Base-by-base conservation (phyloP, 2,888 invertebrate species). In the Cataglyphis livida region DNA sequence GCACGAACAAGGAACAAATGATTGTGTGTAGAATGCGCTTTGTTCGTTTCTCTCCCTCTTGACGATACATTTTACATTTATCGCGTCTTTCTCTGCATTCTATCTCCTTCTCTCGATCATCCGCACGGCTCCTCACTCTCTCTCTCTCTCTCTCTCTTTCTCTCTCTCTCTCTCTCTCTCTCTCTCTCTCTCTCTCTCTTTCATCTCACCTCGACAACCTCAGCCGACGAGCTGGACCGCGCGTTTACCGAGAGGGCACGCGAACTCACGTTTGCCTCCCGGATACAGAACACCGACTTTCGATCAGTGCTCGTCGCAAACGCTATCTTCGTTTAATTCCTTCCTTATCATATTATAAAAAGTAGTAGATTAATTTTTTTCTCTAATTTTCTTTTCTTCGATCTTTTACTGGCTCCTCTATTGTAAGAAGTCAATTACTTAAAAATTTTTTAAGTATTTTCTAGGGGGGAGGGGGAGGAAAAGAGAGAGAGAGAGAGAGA, bases 11-110 rank as follows among this genome's bases (percentile, higher is more conserved):
- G 92, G 89, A 92, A 93, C 93, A 93, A 93, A 93, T 92, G 91
- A 92, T 89, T 88, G 91, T 86, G 91, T 85, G 91, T 89, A 92
- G 93, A 94, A 94, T 94, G 93, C 86, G 91, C 93, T 94, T 94
- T 94, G 94, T 94, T 94, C 91, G 84, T 85, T 81, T 83, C 79
- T 92, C 91, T 91, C 89, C 87, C 88, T 91, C 88, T 81, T 73
- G 41, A 84, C 82, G 85, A 87, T 85, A 82, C 66, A 79, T 64
- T 79, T 78, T 76, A 85, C 84, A 87, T 84, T 88, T 85, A 83
- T 79, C 87, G 84, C 82, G 73, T 90, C 88, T 90, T 83, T 87
- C 84, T 82, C 81, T 74, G 15, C 59, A 4, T 32, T 64, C 65
- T 78, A 44, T 73, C 32, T 32, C 48, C 83, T 81, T 65, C 85